These are phyloP conservation scores for Halisarca cf. caerulea DNA, from an alignment of 37 sponge, comb jelly and placozoan species.

Conservation along the genomic window DNA sequence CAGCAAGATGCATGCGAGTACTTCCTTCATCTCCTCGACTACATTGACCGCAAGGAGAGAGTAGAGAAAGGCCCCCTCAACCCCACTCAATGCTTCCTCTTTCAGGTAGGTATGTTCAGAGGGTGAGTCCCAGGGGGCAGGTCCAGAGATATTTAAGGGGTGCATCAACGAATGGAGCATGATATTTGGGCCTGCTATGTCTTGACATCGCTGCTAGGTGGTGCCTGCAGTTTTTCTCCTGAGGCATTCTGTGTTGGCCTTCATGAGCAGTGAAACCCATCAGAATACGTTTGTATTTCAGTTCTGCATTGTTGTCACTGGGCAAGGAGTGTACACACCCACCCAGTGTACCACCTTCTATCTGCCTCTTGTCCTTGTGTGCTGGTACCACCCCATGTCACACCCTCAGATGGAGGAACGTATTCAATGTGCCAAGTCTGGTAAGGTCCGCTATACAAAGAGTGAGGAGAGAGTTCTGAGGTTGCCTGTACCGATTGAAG, in stretches of 20 bases:
- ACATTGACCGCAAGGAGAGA: slow-evolving; percentile 60
- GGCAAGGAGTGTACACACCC: neutral
- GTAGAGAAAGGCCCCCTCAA: slow-evolving; percentile 18
- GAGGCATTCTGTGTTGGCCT: too few relatives aligned
- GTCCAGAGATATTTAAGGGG: neutral
- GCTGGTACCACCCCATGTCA: neutral
- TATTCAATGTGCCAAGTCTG: slow-evolving; percentile 65
- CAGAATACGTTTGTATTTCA: too few relatives aligned
- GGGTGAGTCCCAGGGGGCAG: neutral
- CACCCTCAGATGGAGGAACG: slow-evolving; percentile 73
- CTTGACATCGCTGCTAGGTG: too few relatives aligned
- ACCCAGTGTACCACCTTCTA: neutral
- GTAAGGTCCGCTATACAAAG: slow-evolving; percentile 71
- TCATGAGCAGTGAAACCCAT: too few relatives aligned
- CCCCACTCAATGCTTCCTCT: slow-evolving; percentile 54
- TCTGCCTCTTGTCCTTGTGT: neutral
- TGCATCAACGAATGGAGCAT: neutral
- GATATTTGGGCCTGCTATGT: too few relatives aligned
- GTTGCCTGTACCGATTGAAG: slow-evolving; percentile 78
- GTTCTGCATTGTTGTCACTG: neutral
- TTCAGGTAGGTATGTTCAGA: slow-evolving; percentile 54
- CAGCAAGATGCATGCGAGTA: slow-evolving; percentile 93
- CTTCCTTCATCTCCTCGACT: slow-evolving; percentile 72
- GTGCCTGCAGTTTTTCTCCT: too few relatives aligned
- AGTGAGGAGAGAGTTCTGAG: slow-evolving; percentile 58